phyloP scores from a whole-genome alignment of 2,888 invertebrate genomes.

The Endotricha flammealis region DNA sequence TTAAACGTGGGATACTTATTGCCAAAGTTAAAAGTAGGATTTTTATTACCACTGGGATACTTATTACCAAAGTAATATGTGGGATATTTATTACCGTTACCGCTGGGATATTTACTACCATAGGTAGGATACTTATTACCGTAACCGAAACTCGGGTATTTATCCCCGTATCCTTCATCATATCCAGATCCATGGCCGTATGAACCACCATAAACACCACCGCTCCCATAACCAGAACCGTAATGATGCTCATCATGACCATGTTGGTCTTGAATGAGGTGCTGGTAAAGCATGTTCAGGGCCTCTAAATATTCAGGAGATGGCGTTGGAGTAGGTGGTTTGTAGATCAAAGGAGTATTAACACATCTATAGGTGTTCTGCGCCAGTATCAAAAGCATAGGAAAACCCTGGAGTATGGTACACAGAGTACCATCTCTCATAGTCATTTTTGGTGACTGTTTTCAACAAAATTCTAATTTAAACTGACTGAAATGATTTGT shows the following conservation, averaged over 20 bases:
- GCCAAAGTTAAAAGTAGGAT: neutral
- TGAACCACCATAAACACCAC: slow-evolving; percentile 17
- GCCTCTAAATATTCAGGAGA: slow-evolving; percentile 66
- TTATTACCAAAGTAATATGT: too few relatives aligned
- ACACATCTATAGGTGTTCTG: slow-evolving; percentile 58
- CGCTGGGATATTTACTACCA: slow-evolving; percentile 8
- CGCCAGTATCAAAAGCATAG: slow-evolving; percentile 58
- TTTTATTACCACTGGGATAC: neutral
- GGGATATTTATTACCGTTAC: slow-evolving; percentile 26
- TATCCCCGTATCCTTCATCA: slow-evolving; percentile 3
- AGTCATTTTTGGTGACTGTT: slow-evolving; percentile 39
- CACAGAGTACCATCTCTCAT: slow-evolving; percentile 53
- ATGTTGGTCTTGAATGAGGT: slow-evolving; percentile 34
- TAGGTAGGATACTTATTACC: slow-evolving; percentile 23
- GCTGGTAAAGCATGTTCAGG: slow-evolving; percentile 52
- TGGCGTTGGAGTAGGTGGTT: slow-evolving; percentile 58
- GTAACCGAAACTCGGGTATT: slow-evolving; percentile 14
- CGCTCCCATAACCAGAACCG: too few relatives aligned
- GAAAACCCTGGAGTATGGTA: slow-evolving; percentile 58
- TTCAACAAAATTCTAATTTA: neutral
- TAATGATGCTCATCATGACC: slow-evolving; percentile 20
- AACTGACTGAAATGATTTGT: neutral
- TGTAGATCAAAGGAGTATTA: slow-evolving; percentile 57
- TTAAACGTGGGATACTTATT: neutral
- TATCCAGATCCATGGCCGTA: slow-evolving; percentile 6